Base-by-base conservation (phyloP, 2,797 vertebrate genomes). In the Lates japonicus region DNA sequence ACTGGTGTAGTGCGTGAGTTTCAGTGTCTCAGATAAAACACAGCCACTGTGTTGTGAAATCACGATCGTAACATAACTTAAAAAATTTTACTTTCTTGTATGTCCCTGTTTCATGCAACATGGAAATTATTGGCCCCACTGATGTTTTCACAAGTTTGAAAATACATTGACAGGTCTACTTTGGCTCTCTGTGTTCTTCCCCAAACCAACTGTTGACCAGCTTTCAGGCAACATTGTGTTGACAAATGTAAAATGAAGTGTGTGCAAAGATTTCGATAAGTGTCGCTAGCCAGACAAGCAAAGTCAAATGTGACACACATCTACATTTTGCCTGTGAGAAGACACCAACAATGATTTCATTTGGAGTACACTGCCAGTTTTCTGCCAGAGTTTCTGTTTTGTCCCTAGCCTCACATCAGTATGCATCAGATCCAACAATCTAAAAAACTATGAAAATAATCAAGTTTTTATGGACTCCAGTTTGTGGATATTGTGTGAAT, bases 401-500 rank as follows among this genome's bases (percentile, higher is more conserved):
- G 10, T 58, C 39, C 20, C 22, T 33, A n/a, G 46, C 59, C 58
- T 73, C 52, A 19, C 2, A 25, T 11, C n/a, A 33, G 31, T n/a
- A 29, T 41, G 12, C 64, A 70, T 59, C 49, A 64, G 54, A 49
- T 80, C 52, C 55, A 87, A 31, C 49, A 52, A 35, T 41, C 29
- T 46, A 20, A 68, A 81, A 57, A 42, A 73, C 69, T 55, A 41
- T 54, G 5, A 74, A 79, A 54, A 76, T 17, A 73, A 67, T 63
- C 14, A 16, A 22, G 61, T 55, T 70, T 78, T 25, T 73, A 33
- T 46, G 39, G 54, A 75, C 44, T 51, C 60, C 16, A 0, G 42
- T 33, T 29, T 65, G 63, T 71, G 71, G 29, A 61, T 74, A 37
- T 41, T 62, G 68, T 82, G 65, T 75, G 62, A 65, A 37, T 76